These are phyloP conservation scores for Xestia ashworthii DNA, from an alignment of 2,888 invertebrate species.

Conservation along the genomic window DNA sequence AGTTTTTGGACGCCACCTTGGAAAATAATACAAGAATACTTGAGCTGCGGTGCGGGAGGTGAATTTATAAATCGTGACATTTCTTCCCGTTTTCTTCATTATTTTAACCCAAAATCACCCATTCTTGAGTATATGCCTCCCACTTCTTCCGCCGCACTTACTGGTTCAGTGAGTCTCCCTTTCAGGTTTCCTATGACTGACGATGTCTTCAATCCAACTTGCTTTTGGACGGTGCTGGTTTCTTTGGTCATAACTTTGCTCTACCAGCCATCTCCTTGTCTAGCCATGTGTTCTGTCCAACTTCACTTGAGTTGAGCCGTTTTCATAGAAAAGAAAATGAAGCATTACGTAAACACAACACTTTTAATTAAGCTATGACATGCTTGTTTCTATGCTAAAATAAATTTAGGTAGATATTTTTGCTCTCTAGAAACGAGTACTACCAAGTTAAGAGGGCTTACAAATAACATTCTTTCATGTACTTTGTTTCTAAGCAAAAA, in stretches of 20 bases:
- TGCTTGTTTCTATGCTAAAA: background rate
- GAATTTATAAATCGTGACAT: slow-evolving; percentile 45
- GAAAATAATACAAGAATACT: slow-evolving; percentile 70
- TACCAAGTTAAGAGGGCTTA: background rate
- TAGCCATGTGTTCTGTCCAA: background rate
- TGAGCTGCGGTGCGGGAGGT: slow-evolving; percentile 42
- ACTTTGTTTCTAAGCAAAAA: slow-evolving; percentile 2
- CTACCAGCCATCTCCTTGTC: no score
- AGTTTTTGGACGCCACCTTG: slow-evolving; percentile 73
- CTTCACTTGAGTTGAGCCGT: background rate
- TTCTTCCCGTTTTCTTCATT: slow-evolving; percentile 11
- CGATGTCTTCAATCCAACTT: background rate
- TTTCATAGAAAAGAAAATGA: background rate
- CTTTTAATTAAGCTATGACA: background rate
- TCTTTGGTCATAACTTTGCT: background rate
- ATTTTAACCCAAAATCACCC: background rate
- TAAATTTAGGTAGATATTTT: background rate
- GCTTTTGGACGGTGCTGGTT: background rate
- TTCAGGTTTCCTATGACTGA: background rate
- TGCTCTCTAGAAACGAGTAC: background rate
- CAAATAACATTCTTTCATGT: slow-evolving; percentile 9
- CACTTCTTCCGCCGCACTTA: background rate
- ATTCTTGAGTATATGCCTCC: background rate
- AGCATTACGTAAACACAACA: background rate
- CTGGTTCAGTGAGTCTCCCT: background rate